Base-by-base conservation (phyloP, 2,113 vertebrate species). In the Lasiurus borealis region DNA sequence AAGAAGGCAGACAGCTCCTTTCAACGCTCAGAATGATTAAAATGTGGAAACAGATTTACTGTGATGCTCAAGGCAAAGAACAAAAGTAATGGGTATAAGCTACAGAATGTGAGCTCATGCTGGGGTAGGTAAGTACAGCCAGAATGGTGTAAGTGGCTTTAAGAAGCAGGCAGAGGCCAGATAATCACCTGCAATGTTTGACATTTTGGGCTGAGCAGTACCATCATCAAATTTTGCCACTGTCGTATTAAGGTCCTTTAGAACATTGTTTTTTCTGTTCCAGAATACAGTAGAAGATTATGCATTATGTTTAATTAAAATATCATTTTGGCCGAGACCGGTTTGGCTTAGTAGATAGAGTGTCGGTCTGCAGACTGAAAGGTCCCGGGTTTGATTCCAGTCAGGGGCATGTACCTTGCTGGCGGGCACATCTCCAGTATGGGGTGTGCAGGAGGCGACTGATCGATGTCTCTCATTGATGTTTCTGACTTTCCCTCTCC, bases 11-110 rank as follows among this genome's bases (percentile, higher is more conserved):
- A 12, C 3, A 88, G 6, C 31, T 71, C 23, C 68, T 44, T 77
- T 77, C n/a, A 83, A 76, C 31, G 27, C n/a, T n/a, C 46, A n/a
- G 77, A 69, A 59, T 57, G 50, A 82, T 57, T 68, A 54, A 87
- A 81, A 68, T 14, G 9, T 18, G 29, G 40, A 80, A 83, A 76
- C 25, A 62, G 57, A 76, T 3, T 14, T n/a, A 44, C 13, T 69
- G 10, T 66, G 27, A 23, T 29, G 9, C 27, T 48, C 21, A 10
- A 31, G 29, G 27, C n/a, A 87, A 90, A 90, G 73, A 76, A 81
- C 29, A 59, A 62, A 75, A 54, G n/a, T 31, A 36, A 52, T 34
- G 12, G 3, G 5, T 19, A 2, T 23, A 57, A 71, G 23, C 8
- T 46, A 8, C 19, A 34, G 1, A 66, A 69, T 25, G 0, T 44